A percentile compares a stretch with the other conserved stretches of the same genome.
phyloP scores from a whole-genome alignment of 35 echinoderm and acorn worm genomes.

The Acanthaster planci region DNA sequence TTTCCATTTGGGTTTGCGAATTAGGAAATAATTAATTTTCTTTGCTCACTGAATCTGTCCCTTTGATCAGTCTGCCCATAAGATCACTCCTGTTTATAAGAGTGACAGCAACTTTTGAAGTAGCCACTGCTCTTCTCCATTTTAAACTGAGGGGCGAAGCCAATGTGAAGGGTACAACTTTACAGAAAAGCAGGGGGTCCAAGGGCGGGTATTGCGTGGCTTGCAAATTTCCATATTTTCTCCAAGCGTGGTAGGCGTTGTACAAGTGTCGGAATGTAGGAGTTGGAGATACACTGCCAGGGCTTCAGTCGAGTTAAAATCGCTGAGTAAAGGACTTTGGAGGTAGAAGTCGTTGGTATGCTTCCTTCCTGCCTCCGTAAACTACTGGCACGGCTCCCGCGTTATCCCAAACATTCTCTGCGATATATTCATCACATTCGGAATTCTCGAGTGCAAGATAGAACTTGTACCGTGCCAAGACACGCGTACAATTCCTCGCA shows the following conservation, averaged over 20 bases:
- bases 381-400: conserved; percentile 75
- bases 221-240: conserved; percentile 44
- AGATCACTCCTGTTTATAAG: no score
- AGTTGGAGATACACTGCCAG: conserved; percentile 71
- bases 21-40: no score
- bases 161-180: conserved; percentile 38
- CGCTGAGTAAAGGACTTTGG: conserved; percentile 92
- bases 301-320: conserved; percentile 55
- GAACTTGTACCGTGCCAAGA: conserved; percentile 71
- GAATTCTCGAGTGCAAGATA: conserved; percentile 81
- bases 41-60: no score
- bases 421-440: conserved; percentile 89
- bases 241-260: conserved; percentile 79
- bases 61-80: no score
- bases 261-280: conserved; percentile 77
- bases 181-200: conserved; percentile 56
- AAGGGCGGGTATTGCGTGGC: conserved; percentile 67
- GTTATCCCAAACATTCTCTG: conserved; percentile 72
- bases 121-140: neutral
- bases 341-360: conserved; percentile 65
- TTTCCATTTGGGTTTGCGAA: no score
- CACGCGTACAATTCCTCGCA: conserved; percentile 62
- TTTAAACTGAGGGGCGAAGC: neutral
- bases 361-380: conserved; percentile 70
- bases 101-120: neutral